Conservation (phyloP, 2,113 vertebrate genomes). For the Austrofundulus limnaeus region DNA sequence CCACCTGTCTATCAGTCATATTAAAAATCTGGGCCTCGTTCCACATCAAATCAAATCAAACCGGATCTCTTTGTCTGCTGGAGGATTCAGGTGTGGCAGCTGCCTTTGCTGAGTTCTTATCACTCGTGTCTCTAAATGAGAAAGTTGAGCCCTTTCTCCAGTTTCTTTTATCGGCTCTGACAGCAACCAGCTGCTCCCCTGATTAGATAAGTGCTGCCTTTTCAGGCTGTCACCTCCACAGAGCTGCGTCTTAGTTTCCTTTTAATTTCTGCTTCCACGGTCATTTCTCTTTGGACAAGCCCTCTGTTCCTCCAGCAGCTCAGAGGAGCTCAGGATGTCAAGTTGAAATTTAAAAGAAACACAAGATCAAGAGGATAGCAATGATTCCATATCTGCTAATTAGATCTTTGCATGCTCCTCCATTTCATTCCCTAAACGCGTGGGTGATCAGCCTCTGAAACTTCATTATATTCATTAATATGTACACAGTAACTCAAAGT, state of each 20-base stretch:
- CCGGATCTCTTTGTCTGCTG: conserved; percentile 6
- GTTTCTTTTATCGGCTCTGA: conserved; percentile 25
- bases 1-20: background rate
- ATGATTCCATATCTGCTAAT: conserved; percentile 6
- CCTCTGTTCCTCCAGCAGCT: background rate
- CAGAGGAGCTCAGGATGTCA: conserved; percentile 10
- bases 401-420: conserved; percentile 2
- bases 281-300: conserved; percentile 19
- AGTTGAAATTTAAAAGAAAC: conserved; percentile 4
- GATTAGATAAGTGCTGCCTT: conserved; percentile 50
- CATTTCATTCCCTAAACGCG: conserved; percentile 3
- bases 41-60: background rate
- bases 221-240: conserved; percentile 30
- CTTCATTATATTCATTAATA: background rate
- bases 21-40: background rate
- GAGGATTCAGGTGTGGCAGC: conserved; percentile 25
- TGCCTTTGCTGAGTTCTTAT: conserved; percentile 24
- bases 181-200: conserved; percentile 32
- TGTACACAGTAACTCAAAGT: too few relatives aligned
- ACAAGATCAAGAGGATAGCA: conserved; percentile 10
- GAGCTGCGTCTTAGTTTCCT: background rate
- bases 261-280: conserved; percentile 14
- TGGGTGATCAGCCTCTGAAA: background rate
- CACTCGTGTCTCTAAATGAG: conserved; percentile 24
- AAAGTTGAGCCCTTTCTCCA: conserved; percentile 23